phyloP scores from a whole-genome alignment of 23 tunicate genomes.

The Aplidium turbinatum region DNA sequence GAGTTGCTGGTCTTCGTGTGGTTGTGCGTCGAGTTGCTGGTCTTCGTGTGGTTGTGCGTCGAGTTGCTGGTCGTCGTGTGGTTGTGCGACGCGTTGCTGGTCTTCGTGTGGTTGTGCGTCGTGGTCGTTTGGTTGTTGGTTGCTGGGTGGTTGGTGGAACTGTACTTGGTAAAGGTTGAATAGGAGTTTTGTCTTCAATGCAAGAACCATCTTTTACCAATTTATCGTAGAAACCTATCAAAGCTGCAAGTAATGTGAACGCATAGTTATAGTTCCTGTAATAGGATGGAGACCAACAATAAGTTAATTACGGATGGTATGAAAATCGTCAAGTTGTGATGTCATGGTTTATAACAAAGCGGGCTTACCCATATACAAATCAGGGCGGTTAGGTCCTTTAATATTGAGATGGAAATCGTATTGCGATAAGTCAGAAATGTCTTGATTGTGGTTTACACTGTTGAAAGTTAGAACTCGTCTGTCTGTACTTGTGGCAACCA shows the following conservation, averaged over 20 bases:
- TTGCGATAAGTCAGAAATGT: slow-evolving; percentile 32
- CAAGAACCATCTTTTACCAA: slow-evolving; percentile 51
- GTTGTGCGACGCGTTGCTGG: slow-evolving; percentile 7
- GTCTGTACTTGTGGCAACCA: slow-evolving; percentile 33
- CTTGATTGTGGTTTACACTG: slow-evolving; percentile 26
- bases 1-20: slow-evolving; percentile 6
- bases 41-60: neutral
- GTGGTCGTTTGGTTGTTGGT: slow-evolving; percentile 21
- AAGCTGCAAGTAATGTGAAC: slow-evolving; percentile 27
- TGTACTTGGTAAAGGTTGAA: slow-evolving; percentile 46
- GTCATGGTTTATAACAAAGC: no score
- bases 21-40: slow-evolving; percentile 19
- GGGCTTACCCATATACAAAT: no score
- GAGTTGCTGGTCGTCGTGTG: slow-evolving; percentile 4
- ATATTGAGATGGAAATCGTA: no score
- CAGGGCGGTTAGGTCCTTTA: no score
- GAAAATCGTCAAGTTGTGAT: no score
- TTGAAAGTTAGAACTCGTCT: slow-evolving; percentile 45
- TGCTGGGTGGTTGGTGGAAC: slow-evolving; percentile 1
- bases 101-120: no score
- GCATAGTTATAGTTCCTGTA: no score
- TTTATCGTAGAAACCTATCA: slow-evolving; percentile 50
- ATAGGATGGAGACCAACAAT: no score
- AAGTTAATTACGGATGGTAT: no score
- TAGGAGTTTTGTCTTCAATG: slow-evolving; percentile 41